These are phyloP conservation scores for Kryphioiulus occultus DNA, from an alignment of 2,888 invertebrate genomes.

Conservation along the genomic window DNA sequence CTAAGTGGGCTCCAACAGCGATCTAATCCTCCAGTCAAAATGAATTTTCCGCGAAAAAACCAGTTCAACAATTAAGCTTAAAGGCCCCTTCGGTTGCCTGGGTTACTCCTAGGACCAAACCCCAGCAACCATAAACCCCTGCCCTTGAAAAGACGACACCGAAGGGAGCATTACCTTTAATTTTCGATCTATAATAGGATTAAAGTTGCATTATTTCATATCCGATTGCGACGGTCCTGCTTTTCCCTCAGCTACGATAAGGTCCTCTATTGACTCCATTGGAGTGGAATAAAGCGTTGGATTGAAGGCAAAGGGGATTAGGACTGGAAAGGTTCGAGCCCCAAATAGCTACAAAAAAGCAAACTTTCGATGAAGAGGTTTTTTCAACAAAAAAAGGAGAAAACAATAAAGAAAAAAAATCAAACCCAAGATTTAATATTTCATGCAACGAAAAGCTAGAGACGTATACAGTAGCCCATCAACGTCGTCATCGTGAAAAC, in stretches of 20 bases:
- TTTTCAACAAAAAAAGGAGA: not conserved
- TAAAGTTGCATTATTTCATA: conserved; percentile 35
- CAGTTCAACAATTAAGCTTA: not conserved
- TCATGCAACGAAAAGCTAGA: no score
- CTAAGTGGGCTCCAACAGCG: not conserved
- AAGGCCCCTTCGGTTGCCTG: not conserved
- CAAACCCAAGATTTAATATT: no score
- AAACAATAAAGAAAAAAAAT: not conserved
- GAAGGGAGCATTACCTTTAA: conserved; percentile 12
- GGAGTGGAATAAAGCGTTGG: not conserved
- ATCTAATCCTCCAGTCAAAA: conserved; percentile 1
- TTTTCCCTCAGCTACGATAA: not conserved
- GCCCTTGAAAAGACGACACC: not conserved
- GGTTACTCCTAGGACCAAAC: not conserved
- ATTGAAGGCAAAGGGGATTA: not conserved
- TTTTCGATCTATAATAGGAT: conserved; percentile 39
- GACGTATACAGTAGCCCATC: not conserved
- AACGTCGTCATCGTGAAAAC: not conserved
- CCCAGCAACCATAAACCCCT: not conserved
- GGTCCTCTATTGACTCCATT: not conserved
- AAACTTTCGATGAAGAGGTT: not conserved
- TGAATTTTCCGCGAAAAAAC: not conserved
- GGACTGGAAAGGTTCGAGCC: not conserved
- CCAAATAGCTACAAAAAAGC: not conserved
- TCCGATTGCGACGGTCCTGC: not conserved